Base-by-base conservation (phyloP, 2,888 invertebrate species). In the Caenorhabditis panamensis region DNA sequence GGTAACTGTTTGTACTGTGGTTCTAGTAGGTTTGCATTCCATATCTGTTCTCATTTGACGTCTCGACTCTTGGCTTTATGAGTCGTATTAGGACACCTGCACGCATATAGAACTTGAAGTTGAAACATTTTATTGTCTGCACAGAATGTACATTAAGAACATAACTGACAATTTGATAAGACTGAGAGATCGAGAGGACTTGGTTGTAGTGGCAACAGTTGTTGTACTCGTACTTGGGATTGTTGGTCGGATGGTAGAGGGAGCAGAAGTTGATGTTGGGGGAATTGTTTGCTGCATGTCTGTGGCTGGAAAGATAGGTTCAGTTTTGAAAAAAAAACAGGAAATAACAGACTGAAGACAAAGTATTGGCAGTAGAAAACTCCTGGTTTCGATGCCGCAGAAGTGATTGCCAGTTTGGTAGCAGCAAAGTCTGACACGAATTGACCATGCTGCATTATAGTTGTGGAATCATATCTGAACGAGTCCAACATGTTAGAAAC, bases 361-460 rank as follows among this genome's bases (percentile, higher is more conserved):
- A 51, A 66, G 13, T 66, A 66, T n/a, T 66, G 66, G 24, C 22
- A 41, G 26, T 66, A 66, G 9, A 66, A 28, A 9, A 22, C 22
- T 37, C 66, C 66, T 3, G 66, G 66, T n/a, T 6, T 16, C 13
- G 56, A 11, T 0, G 54, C 20, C 13, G 66, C 26, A 13, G 66
- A 54, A 26, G 26, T 66, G 5, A 66, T 13, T n/a, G 2, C 20
- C 18, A 66, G 11, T 8, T 47, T 28, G 8, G 31, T 67, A 4
- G 28, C 28, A 11, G 28, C 54, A 4, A 54, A n/a, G 4, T 28
- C 28, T 2, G 54, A 26, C 4, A 28, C 28, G 4, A 28, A n/a
- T 9, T 9, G 24, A 13, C 47, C 20, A 24, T 56, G 54, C 11
- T 20, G n/a, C n/a, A n/a, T n/a, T n/a, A n/a, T 37, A 37, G 1